phyloP scores from a whole-genome alignment of 2,113 vertebrate genomes.

The Sminthopsis crassicaudata region DNA sequence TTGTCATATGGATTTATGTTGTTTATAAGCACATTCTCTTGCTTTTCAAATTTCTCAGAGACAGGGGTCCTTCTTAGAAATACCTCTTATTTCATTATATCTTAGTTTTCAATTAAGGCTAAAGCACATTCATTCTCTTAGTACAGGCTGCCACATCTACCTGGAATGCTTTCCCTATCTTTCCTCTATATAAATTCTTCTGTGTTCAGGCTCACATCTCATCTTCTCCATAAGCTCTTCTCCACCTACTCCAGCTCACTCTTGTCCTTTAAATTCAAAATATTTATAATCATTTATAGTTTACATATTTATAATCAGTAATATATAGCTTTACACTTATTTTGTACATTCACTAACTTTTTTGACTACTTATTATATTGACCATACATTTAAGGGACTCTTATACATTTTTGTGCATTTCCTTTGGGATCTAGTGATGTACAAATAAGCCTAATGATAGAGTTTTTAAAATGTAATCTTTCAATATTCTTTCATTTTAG shows the following conservation, averaged over 20 bases:
- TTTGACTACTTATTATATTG: neutral
- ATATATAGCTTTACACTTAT: neutral
- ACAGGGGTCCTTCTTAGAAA: neutral
- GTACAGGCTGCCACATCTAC: neutral
- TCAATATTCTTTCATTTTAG: neutral
- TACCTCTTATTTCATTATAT: neutral
- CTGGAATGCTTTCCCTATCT: neutral
- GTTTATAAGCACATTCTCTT: neutral
- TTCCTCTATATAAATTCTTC: neutral
- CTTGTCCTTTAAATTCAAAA: neutral
- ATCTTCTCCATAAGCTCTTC: neutral
- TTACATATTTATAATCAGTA: neutral
- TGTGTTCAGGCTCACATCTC: neutral
- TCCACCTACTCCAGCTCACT: neutral
- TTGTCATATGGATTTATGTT: neutral
- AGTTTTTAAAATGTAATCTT: constrained; percentile 6
- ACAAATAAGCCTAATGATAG: neutral
- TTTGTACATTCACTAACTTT: neutral
- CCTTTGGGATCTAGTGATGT: neutral
- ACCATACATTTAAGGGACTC: neutral
- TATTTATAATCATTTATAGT: neutral
- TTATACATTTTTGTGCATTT: neutral
- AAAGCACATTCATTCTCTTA: neutral
- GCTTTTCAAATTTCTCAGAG: neutral
- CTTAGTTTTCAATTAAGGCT: neutral